These are phyloP conservation scores for Bucorvus abyssinicus DNA, from an alignment of 2,797 vertebrate genomes.

Conservation along the genomic window DNA sequence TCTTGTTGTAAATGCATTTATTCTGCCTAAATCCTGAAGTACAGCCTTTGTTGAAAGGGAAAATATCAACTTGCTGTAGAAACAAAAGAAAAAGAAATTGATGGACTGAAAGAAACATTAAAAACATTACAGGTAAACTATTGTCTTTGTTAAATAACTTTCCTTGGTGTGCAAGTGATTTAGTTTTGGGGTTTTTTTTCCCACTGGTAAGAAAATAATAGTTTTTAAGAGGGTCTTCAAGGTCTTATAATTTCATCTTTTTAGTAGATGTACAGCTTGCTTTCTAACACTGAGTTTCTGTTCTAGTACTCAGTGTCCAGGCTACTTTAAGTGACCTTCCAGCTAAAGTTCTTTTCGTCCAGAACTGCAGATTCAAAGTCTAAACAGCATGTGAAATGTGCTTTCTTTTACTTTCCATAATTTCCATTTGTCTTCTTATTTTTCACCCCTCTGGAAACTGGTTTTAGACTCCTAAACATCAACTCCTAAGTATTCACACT, in stretches of 20 bases:
- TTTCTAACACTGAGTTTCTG: background rate
- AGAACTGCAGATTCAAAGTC: background rate
- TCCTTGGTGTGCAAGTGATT: background rate
- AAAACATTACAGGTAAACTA: constrained; percentile 88
- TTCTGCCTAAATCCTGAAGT: constrained; percentile 38
- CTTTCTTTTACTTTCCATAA: background rate
- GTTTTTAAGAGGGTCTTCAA: background rate
- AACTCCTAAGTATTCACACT: background rate
- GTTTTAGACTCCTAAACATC: background rate
- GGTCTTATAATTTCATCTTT: background rate
- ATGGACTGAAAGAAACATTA: constrained; percentile 88
- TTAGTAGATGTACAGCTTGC: background rate
- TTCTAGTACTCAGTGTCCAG: background rate
- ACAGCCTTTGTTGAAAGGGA: constrained; percentile 78
- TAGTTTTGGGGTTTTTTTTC: background rate
- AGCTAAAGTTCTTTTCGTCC: background rate
- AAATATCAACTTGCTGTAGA: constrained; percentile 85
- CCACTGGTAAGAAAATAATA: background rate
- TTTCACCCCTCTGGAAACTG: background rate
- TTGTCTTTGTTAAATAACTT: background rate
- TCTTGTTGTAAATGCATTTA: constrained; percentile 14
- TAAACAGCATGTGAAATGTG: background rate
- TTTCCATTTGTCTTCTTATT: background rate
- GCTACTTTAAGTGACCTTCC: background rate
- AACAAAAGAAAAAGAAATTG: constrained; percentile 92